Evolutionary conservation across 2,113 vertebrate species (phyloP).

Genomic region (Myrmophylax atrothorax): DNA sequence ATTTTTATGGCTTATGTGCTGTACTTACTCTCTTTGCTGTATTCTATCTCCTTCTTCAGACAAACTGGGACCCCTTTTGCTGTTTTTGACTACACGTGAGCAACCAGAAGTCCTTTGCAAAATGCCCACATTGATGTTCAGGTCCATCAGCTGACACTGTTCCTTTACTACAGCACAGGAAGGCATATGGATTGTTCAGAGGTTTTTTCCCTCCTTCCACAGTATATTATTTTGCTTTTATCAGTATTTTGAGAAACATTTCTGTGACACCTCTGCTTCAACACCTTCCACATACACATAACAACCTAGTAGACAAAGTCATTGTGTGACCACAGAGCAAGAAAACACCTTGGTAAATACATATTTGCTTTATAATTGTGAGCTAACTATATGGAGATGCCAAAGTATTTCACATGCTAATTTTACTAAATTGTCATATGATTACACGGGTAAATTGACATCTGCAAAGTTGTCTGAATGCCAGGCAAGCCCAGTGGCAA

Average conservation of each 20-base stretch:
- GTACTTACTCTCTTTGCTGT: neutral
- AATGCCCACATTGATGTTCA: neutral
- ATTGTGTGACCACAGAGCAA: neutral
- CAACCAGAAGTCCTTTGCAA: neutral
- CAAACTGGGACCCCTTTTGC: accelerated
- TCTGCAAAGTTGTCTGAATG: conserved; percentile 23
- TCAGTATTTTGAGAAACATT: neutral
- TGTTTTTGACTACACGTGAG: neutral
- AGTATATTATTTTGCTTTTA: neutral
- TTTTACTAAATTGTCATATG: conserved; percentile 45
- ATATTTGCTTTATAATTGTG: conserved; percentile 13
- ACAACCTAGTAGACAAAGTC: neutral
- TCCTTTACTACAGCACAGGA: neutral
- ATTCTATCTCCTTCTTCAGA: neutral
- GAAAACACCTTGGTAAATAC: neutral
- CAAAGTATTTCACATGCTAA: conserved; percentile 26
- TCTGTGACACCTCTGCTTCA: neutral
- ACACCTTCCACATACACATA: neutral
- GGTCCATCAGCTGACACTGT: neutral
- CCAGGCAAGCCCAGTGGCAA: conserved; percentile 19
- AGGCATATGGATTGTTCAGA: neutral
- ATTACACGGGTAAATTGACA: conserved; percentile 41
- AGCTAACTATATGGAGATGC: neutral
- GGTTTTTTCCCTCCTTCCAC: neutral
- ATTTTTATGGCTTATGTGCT: neutral